Percentiles rank a stretch among this genome's conserved stretches.
Conservation (phyloP, 2,113 vertebrate genomes). For the Apistogramma diplotaenia region DNA sequence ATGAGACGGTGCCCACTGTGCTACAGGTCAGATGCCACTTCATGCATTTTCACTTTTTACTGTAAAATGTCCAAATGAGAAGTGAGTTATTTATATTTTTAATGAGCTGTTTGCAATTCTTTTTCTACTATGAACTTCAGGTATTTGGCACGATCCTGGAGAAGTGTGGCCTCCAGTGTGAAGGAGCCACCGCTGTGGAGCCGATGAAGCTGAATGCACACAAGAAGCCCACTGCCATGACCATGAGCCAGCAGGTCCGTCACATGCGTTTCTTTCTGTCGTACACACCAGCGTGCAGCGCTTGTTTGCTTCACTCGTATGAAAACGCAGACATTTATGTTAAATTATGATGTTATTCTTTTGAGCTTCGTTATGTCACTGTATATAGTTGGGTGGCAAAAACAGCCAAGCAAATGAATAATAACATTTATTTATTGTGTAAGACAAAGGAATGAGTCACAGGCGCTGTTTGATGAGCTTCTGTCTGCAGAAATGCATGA, state of each 20-base stretch:
- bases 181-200: conserved; percentile 72
- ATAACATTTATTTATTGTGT: background rate
- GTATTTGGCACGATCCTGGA: conserved; percentile 86
- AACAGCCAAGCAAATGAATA: background rate
- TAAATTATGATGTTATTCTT: background rate
- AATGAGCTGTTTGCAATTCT: background rate
- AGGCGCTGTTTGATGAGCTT: accelerated
- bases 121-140: conserved; percentile 59
- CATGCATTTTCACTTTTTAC: background rate
- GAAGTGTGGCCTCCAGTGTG: conserved; percentile 85
- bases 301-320: background rate
- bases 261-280: background rate
- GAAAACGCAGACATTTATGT: background rate
- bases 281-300: too few relatives aligned
- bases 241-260: conserved; percentile 86
- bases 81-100: accelerated
- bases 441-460: background rate
- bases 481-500: background rate
- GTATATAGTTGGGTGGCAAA: background rate
- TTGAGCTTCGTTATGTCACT: background rate
- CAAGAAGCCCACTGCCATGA: conserved; percentile 75
- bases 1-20: conserved; percentile 88
- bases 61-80: background rate
- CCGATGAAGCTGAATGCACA: conserved; percentile 86
- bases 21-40: conserved; percentile 53